Conservation (phyloP, 1,140 invertebrate species). For the Euura saliciscinereae region DNA sequence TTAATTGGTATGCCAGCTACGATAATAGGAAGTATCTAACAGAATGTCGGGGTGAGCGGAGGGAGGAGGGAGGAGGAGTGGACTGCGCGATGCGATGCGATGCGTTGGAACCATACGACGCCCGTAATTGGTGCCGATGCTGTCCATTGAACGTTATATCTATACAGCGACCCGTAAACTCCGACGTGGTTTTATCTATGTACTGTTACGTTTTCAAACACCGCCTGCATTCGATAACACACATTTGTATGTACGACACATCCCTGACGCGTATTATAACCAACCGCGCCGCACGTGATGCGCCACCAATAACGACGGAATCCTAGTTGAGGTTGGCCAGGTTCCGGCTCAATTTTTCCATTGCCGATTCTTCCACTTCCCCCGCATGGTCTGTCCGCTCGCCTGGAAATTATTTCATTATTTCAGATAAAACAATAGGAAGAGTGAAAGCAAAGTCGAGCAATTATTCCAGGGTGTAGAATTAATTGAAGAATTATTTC, state of each 20-base stretch:
- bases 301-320: not conserved
- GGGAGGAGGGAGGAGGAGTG: too few species aligned
- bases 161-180: conserved; percentile 24
- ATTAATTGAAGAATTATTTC: not conserved
- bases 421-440: not conserved
- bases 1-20: conserved; percentile 20
- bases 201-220: conserved; percentile 21
- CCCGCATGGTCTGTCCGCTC: not conserved
- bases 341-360: not conserved
- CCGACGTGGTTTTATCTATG: conserved; percentile 16
- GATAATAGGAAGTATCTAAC: conserved; percentile 20
- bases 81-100: not conserved
- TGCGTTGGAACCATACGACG: conserved; percentile 25
- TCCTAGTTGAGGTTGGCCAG: conserved; percentile 1
- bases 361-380: not conserved
- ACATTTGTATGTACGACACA: not conserved
- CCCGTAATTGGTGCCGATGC: conserved; percentile 36
- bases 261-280: not conserved
- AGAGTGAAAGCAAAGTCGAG: not conserved
- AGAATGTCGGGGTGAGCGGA: not conserved
- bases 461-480: not conserved
- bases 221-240: conserved; percentile 15
- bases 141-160: conserved; percentile 17
- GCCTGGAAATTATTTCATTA: not conserved
- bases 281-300: too few species aligned